Base-by-base conservation (phyloP, 1,140 invertebrate genomes). In the Drosophila neocordata region DNA sequence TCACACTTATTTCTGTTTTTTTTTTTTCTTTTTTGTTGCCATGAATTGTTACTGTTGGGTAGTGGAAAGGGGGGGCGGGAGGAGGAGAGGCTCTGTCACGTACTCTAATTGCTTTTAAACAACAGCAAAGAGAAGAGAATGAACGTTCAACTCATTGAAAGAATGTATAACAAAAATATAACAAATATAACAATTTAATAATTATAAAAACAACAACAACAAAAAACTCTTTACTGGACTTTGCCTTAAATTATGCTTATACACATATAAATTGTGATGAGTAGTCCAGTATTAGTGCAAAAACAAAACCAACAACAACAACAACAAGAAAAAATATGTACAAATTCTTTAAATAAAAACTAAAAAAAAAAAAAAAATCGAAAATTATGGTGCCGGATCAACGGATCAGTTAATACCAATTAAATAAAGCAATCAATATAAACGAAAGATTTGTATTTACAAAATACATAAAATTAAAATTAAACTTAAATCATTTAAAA, bases 191-290 rank as follows among this genome's bases (percentile, higher is more conserved):
- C n/a, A 38, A 2, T 24, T 24, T 24, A 24, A 3, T 13, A 44
- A 44, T 15, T 15, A 44, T 18, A 18, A 8, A 15, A 44, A 44
- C 15, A 38, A 1, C 12, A 41, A 41, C 11, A 57, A 66, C 53
- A 24, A 65, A 65, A 76, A 63, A 65, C 52, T 61, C 52, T 61
- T 57, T 66, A 84, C 81, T 84, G 82, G 77, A 84, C 81, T 85
- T 76, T 85, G 81, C 81, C 81, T 87, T 85, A 85, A 81, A 84
- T 66, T 87, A 87, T 69, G 69, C 83, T 83, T 67, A 74, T 67
- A 71, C 73, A 64, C 62, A 79, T 57, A 56, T 69, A 72, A 76
- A 73, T 71, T 84, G 82, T 87, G 82, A 84, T 84, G 81, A 74
- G 79, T 84, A 81, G 81, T 87, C 73, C 75, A 87, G 79, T 77